phyloP scores from a whole-genome alignment of 2,113 vertebrate species.

The Brachyhypopomus gauderio region DNA sequence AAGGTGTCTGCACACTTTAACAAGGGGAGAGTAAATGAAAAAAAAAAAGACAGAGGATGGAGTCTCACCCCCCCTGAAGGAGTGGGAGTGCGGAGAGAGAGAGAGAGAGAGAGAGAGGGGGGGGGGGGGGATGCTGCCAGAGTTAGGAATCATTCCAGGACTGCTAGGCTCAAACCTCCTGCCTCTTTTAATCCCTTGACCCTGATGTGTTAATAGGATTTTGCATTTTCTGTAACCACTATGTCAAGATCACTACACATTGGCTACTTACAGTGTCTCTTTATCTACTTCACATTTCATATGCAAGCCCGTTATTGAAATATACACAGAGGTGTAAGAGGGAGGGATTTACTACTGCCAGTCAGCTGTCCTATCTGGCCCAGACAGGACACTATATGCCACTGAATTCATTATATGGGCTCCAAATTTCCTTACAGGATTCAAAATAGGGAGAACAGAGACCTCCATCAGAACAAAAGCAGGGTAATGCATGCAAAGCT shows the following conservation, averaged over 20 bases:
- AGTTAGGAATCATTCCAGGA: background rate
- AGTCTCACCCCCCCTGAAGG: background rate
- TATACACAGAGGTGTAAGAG: background rate
- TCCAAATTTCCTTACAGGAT: background rate
- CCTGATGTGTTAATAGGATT: background rate
- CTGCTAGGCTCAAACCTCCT: background rate
- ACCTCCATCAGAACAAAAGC: background rate
- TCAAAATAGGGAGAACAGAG: background rate
- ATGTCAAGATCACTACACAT: too few relatives aligned
- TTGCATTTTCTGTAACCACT: background rate
- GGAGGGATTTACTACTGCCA: background rate
- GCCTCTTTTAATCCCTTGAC: background rate
- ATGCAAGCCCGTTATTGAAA: background rate
- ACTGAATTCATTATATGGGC: background rate
- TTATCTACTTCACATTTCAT: too few relatives aligned
- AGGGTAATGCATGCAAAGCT: slow-evolving; percentile 15
- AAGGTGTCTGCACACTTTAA: slow-evolving; percentile 57
- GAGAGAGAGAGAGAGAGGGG: too few relatives aligned
- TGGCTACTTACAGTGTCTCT: too few relatives aligned
- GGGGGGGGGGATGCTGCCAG: background rate
- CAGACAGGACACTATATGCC: background rate
- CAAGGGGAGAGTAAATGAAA: background rate
- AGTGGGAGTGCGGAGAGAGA: too few relatives aligned
- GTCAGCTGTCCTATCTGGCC: background rate
- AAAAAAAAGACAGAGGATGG: background rate